Conservation (phyloP, 1,140 invertebrate species). For the Drosophila ficusphila region DNA sequence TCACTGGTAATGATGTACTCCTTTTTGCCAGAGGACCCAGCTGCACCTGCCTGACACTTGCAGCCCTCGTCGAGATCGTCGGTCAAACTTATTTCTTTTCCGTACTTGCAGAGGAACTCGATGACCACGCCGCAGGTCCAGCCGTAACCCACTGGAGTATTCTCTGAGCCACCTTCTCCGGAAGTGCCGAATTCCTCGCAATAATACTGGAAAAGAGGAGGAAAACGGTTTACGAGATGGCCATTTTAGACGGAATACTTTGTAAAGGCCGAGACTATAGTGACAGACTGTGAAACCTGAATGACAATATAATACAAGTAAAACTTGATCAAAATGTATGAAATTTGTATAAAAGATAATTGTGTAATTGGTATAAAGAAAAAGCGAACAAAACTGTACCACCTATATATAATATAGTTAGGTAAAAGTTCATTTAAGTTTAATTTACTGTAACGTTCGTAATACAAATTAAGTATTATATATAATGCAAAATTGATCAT, state of each 20-base stretch:
- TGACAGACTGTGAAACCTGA: neutral
- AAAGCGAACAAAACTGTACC: too few species aligned
- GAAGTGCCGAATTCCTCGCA: conserved; percentile 88
- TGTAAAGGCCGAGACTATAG: neutral
- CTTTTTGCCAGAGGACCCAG: neutral
- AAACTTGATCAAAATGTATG: neutral
- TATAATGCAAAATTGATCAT: too few species aligned
- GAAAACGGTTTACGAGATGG: neutral
- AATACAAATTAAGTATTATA: too few species aligned
- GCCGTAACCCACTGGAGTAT: conserved; percentile 94
- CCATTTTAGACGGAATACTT: neutral
- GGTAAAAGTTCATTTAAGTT: too few species aligned
- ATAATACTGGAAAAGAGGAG: conserved; percentile 88
- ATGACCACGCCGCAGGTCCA: conserved; percentile 96
- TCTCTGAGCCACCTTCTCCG: conserved; percentile 94
- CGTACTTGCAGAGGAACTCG: conserved; percentile 89
- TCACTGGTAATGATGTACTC: conserved; percentile 33
- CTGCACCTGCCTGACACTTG: neutral
- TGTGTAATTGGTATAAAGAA: too few species aligned
- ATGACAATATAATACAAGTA: neutral
- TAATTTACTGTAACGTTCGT: too few species aligned
- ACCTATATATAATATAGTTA: too few species aligned
- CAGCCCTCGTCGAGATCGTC: conserved; percentile 13
- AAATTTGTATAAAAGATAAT: too few species aligned
- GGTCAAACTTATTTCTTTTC: conserved; percentile 81